Evolutionary conservation across 2,888 invertebrate genomes (phyloP), one percentile per base, ranked within the genome.

Genomic region (Clunio marinus): DNA sequence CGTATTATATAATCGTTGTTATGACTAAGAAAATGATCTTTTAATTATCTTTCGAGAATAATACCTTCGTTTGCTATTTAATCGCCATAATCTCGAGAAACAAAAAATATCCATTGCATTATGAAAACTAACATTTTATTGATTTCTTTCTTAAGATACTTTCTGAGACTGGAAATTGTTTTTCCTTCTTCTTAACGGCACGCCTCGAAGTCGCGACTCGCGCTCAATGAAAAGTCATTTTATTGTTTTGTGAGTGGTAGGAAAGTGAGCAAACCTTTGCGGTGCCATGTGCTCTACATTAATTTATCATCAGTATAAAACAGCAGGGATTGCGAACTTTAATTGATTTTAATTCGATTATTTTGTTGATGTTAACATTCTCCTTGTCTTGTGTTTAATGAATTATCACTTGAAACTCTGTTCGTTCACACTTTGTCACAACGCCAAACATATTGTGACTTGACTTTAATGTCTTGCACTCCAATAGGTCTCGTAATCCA

Each of bases 141-240:
- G 59, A 32, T 59, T 32, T 59, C 22, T 51, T 51, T 17, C 17
- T n/a, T 17, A 51, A 20, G 8, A 51, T 8, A 51, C n/a, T 3
- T 51, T 7, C 10, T 51, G 32, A 32, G 32, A 32, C 10, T 20
- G 17, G 51, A 32, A 32, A 32, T 32, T 32, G 4, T 32, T 32
- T 32, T 32, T 32, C 22, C 20, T 51, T 17, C 17, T 17, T 20
- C 17, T 51, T 22, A 5, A 15, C 15, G 60, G 25, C 60, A 60
- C 60, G 22, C 60, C 60, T 24, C 60, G 22, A 60, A 35, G 32
- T 60, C 41, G 37, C 24, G 27, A 35, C 22, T 60, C 41, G 37
- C 24, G 27, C 15, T 32, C 17, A 60, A 41, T 60, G 24, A 60
- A 60, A 58, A 58, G 60, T 22, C 60, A 60, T 60, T 60, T 60